Evolutionary conservation across 37 sponge, comb jelly and placozoan genomes (phyloP).

Genomic region (Haliclona indistincta): DNA sequence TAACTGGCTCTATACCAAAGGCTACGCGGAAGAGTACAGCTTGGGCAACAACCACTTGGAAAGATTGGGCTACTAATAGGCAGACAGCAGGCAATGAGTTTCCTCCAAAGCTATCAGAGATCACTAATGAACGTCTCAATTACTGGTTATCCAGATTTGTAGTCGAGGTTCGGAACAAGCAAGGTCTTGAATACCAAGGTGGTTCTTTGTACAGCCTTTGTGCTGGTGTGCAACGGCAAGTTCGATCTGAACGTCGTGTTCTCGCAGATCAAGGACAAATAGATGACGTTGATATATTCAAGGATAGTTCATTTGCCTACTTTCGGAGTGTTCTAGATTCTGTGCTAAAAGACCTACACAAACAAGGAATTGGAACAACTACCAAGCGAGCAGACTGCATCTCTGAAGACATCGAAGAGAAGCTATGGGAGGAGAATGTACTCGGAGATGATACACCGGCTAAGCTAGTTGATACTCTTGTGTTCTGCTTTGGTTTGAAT

Average conservation of each 20-base stretch:
- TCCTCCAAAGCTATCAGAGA: neutral
- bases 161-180: neutral
- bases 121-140: neutral
- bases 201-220: neutral
- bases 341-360: neutral
- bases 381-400: slow-evolving; percentile 13
- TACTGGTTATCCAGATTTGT: neutral
- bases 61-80: neutral
- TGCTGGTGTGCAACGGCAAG: neutral
- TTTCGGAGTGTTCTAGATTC: neutral
- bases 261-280: neutral
- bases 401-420: neutral
- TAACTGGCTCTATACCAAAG: neutral
- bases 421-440: neutral
- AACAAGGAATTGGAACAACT: neutral
- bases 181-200: neutral
- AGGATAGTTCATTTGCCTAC: neutral
- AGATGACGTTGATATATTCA: slow-evolving; percentile 3
- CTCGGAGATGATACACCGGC: neutral
- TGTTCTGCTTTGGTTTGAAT: slow-evolving; percentile 1
- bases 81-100: neutral
- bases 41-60: neutral
- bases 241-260: neutral
- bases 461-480: slow-evolving; percentile 1
- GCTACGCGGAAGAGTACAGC: neutral